Evolutionary conservation across 2,797 vertebrate species (phyloP).

Genomic region (Sebastes cheni): DNA sequence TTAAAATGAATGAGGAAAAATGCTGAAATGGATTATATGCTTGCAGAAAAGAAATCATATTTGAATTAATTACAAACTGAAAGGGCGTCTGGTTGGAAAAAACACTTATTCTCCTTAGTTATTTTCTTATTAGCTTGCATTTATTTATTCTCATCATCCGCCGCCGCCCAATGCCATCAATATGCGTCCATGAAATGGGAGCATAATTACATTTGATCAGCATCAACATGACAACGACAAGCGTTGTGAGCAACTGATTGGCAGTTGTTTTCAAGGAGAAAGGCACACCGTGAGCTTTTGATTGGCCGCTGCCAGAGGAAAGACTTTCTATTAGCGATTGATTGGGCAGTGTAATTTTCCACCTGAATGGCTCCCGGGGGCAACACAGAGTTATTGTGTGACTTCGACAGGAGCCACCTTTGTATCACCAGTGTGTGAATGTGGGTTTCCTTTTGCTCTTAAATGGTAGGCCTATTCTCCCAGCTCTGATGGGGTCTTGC

Average conservation of each 20-base stretch:
- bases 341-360: slow-evolving; percentile 79
- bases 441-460: slow-evolving; percentile 35
- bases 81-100: slow-evolving; percentile 33
- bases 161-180: slow-evolving; percentile 52
- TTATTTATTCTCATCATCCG: slow-evolving; percentile 51
- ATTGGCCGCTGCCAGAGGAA: slow-evolving; percentile 53
- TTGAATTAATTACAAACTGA: slow-evolving; percentile 75
- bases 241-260: slow-evolving; percentile 69
- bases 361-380: slow-evolving; percentile 62
- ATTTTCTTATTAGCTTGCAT: slow-evolving; percentile 62
- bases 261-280: slow-evolving; percentile 55
- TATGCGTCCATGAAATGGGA: slow-evolving; percentile 59
- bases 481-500: slow-evolving; percentile 53
- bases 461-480: slow-evolving; percentile 37
- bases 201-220: slow-evolving; percentile 71
- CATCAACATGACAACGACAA: slow-evolving; percentile 61
- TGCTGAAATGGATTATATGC: slow-evolving; percentile 74
- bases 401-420: slow-evolving; percentile 42
- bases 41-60: slow-evolving; percentile 54
- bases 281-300: slow-evolving; percentile 42
- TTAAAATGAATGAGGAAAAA: slow-evolving; percentile 65
- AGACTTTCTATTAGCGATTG: slow-evolving; percentile 70
- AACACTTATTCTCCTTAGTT: slow-evolving; percentile 42
- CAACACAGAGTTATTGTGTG: slow-evolving; percentile 48
- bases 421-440: slow-evolving; percentile 44